Evolutionary conservation across 2,797 vertebrate genomes (phyloP).

Genomic region (Otolemur crassicaudatus): DNA sequence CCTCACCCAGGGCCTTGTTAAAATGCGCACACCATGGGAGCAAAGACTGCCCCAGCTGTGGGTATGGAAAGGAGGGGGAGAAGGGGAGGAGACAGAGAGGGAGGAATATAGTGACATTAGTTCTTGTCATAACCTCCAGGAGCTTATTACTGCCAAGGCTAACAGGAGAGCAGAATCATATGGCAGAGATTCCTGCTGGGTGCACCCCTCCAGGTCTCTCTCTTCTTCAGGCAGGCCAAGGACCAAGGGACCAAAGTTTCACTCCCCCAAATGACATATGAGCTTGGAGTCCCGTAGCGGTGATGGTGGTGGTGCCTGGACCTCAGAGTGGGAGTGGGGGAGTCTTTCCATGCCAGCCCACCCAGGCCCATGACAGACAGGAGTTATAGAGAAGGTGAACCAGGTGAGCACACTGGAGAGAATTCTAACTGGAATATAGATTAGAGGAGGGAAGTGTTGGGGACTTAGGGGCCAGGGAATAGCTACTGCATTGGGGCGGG

Average conservation of each 20-base stretch:
- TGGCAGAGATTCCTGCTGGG: neutral
- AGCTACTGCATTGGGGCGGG: neutral
- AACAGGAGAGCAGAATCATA: neutral
- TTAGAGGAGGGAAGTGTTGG: neutral
- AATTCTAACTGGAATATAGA: neutral
- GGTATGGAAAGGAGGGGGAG: constrained; percentile 30
- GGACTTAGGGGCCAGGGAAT: neutral
- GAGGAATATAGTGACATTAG: constrained; percentile 39
- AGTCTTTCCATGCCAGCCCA: neutral
- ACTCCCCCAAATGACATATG: neutral
- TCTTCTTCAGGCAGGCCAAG: neutral
- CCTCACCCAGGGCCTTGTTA: constrained; percentile 32
- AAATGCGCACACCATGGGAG: constrained; percentile 43
- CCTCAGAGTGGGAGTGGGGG: neutral
- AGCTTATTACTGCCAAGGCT: constrained; percentile 76
- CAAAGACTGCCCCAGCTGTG: neutral
- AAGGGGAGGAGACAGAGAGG: constrained; percentile 53
- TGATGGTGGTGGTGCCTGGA: neutral
- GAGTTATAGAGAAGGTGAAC: neutral
- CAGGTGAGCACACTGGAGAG: neutral
- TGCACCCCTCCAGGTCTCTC: neutral
- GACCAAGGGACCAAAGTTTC: neutral
- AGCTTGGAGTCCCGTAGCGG: neutral
- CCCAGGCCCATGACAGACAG: neutral
- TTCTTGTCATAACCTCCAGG: neutral